Evolutionary conservation across 2,113 vertebrate genomes (phyloP).

Genomic region (Mormyrus lacerda): DNA sequence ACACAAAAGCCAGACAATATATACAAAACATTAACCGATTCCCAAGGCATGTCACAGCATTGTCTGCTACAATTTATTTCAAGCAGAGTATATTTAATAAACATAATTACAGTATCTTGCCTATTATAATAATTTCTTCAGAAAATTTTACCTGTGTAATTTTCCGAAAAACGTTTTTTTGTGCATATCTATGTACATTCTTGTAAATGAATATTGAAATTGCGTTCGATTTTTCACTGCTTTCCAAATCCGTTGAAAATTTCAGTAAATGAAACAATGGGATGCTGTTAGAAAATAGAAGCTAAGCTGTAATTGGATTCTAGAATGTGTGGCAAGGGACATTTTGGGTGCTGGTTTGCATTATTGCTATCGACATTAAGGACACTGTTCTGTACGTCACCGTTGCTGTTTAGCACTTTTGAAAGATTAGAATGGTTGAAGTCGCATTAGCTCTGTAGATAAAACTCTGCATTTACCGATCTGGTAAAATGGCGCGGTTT

Average conservation of each 20-base stretch:
- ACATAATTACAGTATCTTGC: not conserved
- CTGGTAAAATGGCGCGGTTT: not conserved
- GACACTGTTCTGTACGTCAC: not conserved
- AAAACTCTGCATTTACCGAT: not conserved
- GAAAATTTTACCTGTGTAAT: not conserved
- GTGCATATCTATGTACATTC: slow-evolving; percentile 12
- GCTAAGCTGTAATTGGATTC: not conserved
- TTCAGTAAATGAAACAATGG: not conserved
- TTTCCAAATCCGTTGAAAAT: not conserved
- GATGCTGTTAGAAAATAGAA: not conserved
- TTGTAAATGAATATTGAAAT: not conserved
- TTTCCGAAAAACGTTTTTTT: not conserved
- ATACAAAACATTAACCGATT: not conserved
- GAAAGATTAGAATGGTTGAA: not conserved
- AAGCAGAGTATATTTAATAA: not conserved
- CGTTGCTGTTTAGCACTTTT: not conserved
- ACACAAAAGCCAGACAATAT: not conserved
- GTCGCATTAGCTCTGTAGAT: not conserved
- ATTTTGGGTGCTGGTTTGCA: not conserved
- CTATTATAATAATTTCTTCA: not conserved
- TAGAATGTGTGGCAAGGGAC: not conserved
- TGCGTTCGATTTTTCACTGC: not conserved
- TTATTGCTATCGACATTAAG: not conserved
- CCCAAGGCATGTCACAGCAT: not conserved
- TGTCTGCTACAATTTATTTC: not conserved